Conservation (phyloP, 2,797 vertebrate species). For the Arremon aurantiirostris region DNA sequence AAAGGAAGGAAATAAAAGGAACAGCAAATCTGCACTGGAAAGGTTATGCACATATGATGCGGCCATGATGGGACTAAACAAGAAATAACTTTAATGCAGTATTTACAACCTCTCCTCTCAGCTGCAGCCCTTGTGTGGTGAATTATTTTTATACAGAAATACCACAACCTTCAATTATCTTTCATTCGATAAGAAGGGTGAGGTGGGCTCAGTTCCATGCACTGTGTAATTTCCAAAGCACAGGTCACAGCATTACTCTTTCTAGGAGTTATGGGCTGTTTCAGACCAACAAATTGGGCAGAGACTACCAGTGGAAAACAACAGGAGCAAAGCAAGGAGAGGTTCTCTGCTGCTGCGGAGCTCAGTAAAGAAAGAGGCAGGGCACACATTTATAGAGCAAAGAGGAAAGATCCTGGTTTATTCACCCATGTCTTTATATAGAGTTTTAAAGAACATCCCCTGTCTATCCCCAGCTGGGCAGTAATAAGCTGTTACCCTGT, state of each 20-base stretch:
- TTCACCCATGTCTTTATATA: not conserved
- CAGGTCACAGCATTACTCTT: not conserved
- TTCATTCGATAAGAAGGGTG: not conserved
- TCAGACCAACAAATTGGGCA: not conserved
- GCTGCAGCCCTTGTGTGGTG: not conserved
- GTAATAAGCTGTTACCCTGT: not conserved
- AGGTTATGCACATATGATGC: not conserved
- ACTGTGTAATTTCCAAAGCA: not conserved
- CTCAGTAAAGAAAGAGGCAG: not conserved
- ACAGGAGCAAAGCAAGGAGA: not conserved
- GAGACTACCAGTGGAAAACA: not conserved
- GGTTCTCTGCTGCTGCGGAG: not conserved
- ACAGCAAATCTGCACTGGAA: not conserved
- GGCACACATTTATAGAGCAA: not conserved
- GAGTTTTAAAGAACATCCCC: not conserved
- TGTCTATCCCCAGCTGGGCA: not conserved
- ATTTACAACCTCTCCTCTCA: not conserved
- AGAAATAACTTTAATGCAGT: not conserved
- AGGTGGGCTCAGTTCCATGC: not conserved
- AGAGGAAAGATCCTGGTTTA: not conserved
- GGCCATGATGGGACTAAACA: not conserved
- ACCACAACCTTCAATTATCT: not conserved
- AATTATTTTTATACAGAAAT: not conserved
- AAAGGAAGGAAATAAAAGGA: not conserved
- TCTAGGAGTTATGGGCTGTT: not conserved